Conservation (phyloP, 2,113 vertebrate species). For the Tupaia chinensis region DNA sequence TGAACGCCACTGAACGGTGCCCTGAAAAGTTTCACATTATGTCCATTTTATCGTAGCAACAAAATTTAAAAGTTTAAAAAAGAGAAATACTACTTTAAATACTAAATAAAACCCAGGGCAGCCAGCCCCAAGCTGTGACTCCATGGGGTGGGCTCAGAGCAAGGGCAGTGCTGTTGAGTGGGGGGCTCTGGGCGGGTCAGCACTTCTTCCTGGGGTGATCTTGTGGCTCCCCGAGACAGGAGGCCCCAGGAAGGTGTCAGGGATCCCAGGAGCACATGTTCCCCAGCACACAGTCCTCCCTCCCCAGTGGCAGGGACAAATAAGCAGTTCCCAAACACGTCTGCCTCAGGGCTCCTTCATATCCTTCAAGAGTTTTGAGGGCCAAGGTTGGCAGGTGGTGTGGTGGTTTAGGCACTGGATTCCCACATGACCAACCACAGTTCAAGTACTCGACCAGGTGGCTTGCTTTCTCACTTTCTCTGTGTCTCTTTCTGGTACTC, state of each 20-base stretch:
- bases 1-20: rapidly evolving
- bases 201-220: background rate
- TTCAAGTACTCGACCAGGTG: no score
- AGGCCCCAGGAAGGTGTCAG: background rate
- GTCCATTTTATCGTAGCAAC: background rate
- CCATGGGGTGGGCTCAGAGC: background rate
- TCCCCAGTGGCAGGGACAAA: rapidly evolving
- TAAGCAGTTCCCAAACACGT: no score
- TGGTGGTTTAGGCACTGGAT: no score
- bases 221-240: rapidly evolving
- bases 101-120: background rate
- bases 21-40: no score
- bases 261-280: background rate
- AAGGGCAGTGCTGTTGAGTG: background rate
- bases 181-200: rapidly evolving
- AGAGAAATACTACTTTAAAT: background rate
- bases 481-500: no score
- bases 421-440: no score
- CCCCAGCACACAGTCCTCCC: background rate
- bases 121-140: background rate
- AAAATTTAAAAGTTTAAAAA: background rate
- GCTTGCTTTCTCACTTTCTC: no score
- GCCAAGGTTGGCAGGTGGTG: no score
- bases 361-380: rapidly evolving
- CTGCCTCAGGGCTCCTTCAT: background rate